Evolutionary conservation across 2,888 invertebrate species (phyloP).

Genomic region (Desoria tigrina): DNA sequence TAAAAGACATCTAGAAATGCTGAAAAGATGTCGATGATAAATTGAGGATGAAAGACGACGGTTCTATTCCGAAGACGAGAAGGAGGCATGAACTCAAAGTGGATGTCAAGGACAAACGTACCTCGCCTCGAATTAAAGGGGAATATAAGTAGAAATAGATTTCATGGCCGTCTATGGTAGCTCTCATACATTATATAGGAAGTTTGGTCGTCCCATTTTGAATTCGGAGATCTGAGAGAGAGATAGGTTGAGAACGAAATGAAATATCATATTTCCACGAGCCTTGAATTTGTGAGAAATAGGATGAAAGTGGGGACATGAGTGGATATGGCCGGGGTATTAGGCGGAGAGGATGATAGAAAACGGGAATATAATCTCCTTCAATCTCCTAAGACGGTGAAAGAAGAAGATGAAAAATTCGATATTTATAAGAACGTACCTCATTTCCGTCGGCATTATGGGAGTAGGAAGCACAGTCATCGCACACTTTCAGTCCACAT

Average conservation of each 20-base stretch:
- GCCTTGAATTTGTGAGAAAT: slow-evolving; percentile 3
- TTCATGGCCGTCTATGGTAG: not conserved
- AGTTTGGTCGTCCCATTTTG: not conserved
- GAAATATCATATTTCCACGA: slow-evolving; percentile 14
- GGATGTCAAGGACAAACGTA: not conserved
- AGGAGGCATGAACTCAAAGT: no score
- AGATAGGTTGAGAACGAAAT: not conserved
- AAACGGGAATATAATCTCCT: slow-evolving; percentile 17
- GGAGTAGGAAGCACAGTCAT: slow-evolving; percentile 90
- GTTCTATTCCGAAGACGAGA: no score
- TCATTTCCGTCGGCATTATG: slow-evolving; percentile 81
- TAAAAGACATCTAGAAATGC: no score
- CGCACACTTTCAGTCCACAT: slow-evolving; percentile 87
- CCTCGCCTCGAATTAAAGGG: not conserved
- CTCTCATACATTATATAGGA: no score
- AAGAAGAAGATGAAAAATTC: slow-evolving; percentile 15
- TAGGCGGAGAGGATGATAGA: slow-evolving; percentile 5
- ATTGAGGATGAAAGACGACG: no score
- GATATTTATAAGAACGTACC: slow-evolving; percentile 60
- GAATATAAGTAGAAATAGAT: not conserved
- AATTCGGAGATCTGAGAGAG: not conserved
- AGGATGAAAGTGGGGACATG: not conserved
- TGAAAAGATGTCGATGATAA: no score
- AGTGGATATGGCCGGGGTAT: not conserved
- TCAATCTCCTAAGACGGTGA: slow-evolving; percentile 8